phyloP scores from a whole-genome alignment of 2,113 vertebrate species.

The Mus spicilegus region DNA sequence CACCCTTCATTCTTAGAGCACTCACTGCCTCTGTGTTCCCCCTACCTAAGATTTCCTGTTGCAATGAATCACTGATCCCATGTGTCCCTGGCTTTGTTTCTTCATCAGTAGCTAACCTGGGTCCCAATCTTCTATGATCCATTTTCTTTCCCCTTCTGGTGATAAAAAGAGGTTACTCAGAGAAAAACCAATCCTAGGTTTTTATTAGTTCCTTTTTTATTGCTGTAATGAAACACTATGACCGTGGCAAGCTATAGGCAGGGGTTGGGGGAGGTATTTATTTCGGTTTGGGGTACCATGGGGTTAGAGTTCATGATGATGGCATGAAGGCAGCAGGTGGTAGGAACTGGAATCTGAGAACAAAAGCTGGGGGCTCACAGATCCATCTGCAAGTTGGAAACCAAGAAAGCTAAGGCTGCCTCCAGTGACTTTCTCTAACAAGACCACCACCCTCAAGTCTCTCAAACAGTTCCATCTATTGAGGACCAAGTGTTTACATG shows the following conservation, averaged over 20 bases:
- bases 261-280: not conserved
- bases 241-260: not conserved
- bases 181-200: constrained; percentile 34
- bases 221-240: not conserved
- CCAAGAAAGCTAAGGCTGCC: not conserved
- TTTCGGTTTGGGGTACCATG: not conserved
- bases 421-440: not conserved
- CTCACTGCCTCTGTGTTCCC: not conserved
- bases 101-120: constrained; percentile 42
- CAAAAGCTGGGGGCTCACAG: not conserved
- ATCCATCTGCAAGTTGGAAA: not conserved
- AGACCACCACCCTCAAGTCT: not conserved
- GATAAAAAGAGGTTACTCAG: constrained; percentile 63
- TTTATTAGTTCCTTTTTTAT: constrained; percentile 17
- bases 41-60: not conserved
- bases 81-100: not conserved
- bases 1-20: not conserved
- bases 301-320: not conserved
- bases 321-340: not conserved
- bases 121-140: not conserved
- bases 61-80: not conserved
- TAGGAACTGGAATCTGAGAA: not conserved
- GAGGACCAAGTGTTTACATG: not conserved
- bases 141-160: not conserved
- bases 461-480: not conserved